Percentiles rank a stretch among this genome's conserved stretches.
Evolutionary conservation across 2,113 vertebrate species (phyloP).

Genomic region (Alexandromys fortis): DNA sequence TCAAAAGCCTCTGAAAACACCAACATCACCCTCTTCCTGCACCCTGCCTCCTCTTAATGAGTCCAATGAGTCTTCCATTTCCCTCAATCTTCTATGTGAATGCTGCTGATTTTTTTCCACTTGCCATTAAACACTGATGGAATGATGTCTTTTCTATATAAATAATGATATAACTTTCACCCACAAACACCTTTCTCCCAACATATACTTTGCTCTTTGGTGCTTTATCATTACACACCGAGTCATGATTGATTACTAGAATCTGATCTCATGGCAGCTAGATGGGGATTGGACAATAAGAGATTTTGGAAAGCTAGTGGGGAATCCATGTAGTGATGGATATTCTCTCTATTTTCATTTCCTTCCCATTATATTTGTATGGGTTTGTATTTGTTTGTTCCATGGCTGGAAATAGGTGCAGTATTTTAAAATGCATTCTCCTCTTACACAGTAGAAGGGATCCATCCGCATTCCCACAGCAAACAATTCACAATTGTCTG

Average conservation of each 20-base stretch:
- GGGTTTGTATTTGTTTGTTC: not conserved
- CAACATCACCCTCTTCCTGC: not conserved
- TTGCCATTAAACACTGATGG: not conserved
- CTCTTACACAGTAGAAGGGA: not conserved
- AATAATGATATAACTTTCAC: not conserved
- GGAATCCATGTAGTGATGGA: not conserved
- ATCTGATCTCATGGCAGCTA: not conserved
- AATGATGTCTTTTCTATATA: not conserved
- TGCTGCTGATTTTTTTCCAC: not conserved
- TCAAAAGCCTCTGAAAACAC: not conserved
- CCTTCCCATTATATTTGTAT: not conserved
- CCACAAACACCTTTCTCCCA: not conserved
- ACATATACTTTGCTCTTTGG: not conserved
- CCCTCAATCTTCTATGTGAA: not conserved
- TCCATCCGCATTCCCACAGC: not conserved
- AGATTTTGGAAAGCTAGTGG: not conserved
- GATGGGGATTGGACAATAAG: not conserved
- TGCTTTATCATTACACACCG: not conserved
- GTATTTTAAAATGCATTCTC: not conserved
- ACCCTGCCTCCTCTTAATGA: not conserved
- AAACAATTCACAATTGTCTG: not conserved
- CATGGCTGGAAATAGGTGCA: not conserved
- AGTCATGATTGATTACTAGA: not conserved
- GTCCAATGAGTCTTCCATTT: not conserved
- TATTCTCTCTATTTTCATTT: not conserved